Percentiles rank a stretch among this genome's conserved stretches.
Evolutionary conservation across 2,888 invertebrate species (phyloP).

Genomic region (Metallyticus violacea): DNA sequence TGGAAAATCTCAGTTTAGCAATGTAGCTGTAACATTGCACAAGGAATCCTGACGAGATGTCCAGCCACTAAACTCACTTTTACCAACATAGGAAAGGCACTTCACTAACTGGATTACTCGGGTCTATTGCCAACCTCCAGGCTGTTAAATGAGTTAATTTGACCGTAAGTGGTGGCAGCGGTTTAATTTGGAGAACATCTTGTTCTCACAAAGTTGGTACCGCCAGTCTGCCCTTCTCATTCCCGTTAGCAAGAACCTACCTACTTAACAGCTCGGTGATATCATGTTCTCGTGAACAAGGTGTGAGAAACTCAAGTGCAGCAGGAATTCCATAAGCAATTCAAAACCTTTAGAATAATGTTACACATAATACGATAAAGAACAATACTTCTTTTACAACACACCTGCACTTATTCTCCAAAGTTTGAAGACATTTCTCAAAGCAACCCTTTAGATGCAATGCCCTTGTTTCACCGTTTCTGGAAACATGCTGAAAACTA

Average conservation of each 20-base stretch:
- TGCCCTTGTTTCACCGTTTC: too few relatives aligned
- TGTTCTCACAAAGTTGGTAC: background rate
- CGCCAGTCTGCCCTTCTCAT: background rate
- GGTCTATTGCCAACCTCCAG: background rate
- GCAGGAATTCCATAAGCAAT: background rate
- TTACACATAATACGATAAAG: too few relatives aligned
- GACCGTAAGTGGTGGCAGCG: background rate
- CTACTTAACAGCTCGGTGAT: background rate
- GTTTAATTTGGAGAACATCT: background rate
- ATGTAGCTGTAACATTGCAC: too few relatives aligned
- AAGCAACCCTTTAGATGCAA: too few relatives aligned
- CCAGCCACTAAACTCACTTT: background rate
- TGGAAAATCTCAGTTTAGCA: too few relatives aligned
- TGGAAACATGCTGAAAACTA: too few relatives aligned
- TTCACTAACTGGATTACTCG: background rate
- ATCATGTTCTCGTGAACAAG: background rate
- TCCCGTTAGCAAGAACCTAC: background rate
- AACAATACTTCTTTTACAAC: too few relatives aligned
- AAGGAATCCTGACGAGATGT: too few relatives aligned
- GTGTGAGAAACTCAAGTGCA: background rate
- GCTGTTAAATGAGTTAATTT: background rate
- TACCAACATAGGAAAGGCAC: background rate
- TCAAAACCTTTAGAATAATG: background rate
- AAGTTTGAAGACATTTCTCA: too few relatives aligned
- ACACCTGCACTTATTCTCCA: too few relatives aligned